These are phyloP conservation scores for Trissoscelio sp. DNA, from an alignment of 2,888 invertebrate genomes.

Conservation along the genomic window DNA sequence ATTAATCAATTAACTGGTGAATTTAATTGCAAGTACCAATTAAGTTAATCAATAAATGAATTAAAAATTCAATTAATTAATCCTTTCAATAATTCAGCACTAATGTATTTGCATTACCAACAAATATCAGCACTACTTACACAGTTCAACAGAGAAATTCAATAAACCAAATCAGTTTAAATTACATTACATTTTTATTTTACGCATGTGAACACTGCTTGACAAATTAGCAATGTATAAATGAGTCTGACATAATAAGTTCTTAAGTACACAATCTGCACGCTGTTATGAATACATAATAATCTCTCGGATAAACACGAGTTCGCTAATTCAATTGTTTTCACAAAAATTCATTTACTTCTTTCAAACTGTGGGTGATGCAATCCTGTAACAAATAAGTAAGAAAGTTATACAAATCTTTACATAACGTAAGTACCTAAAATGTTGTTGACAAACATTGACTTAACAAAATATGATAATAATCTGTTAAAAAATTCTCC, in stretches of 20 bases:
- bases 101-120: too few relatives aligned
- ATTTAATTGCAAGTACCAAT: too few relatives aligned
- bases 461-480: too few relatives aligned
- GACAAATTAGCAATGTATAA: slow-evolving; percentile 41
- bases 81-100: too few relatives aligned
- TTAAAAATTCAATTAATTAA: too few relatives aligned
- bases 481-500: neutral
- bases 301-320: slow-evolving; percentile 14
- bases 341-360: slow-evolving; percentile 4
- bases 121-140: too few relatives aligned
- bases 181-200: neutral
- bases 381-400: neutral
- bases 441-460: neutral
- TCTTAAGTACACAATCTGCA: slow-evolving; percentile 18
- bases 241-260: slow-evolving; percentile 37
- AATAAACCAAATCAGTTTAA: neutral
- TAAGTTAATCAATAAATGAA: too few relatives aligned
- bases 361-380: slow-evolving; percentile 2
- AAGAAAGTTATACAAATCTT: neutral
- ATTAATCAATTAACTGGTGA: too few relatives aligned
- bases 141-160: neutral
- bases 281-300: slow-evolving; percentile 27
- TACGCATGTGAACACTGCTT: slow-evolving; percentile 10
- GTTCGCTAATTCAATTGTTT: slow-evolving; percentile 1
- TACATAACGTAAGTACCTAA: neutral